Conservation (phyloP, 2,797 vertebrate species). For the Phrynocephalus vlangalii region DNA sequence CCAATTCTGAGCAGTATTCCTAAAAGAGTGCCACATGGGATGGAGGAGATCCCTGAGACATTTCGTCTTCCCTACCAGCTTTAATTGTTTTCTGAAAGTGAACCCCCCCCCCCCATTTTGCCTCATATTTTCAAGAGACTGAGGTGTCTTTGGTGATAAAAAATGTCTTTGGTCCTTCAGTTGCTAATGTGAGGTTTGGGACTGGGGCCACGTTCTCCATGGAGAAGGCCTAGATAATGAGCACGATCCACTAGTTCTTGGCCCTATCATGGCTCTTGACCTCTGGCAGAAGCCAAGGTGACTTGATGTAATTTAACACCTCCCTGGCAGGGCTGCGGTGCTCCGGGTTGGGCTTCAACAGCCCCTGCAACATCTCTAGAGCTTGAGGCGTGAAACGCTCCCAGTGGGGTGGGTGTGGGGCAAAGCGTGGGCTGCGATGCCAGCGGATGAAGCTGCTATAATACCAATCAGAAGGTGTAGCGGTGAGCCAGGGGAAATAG, state of each 20-base stretch:
- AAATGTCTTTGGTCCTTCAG: slow-evolving; percentile 26
- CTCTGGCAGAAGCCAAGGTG: slow-evolving; percentile 72
- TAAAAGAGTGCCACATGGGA: background rate
- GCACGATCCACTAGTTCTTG: slow-evolving; percentile 12
- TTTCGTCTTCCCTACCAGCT: background rate
- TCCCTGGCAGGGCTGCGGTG: slow-evolving; percentile 81
- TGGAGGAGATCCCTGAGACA: background rate
- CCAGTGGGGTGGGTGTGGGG: slow-evolving; percentile 79
- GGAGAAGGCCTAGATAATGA: background rate
- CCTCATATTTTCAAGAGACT: background rate
- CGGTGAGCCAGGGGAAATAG: slow-evolving; percentile 92
- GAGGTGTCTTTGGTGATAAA: background rate
- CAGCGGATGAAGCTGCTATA: slow-evolving; percentile 80
- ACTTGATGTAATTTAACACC: slow-evolving; percentile 84
- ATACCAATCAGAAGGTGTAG: slow-evolving; percentile 28
- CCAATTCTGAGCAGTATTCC: background rate
- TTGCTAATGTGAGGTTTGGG: background rate
- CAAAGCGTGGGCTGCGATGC: slow-evolving; percentile 75
- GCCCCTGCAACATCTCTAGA: slow-evolving; percentile 84
- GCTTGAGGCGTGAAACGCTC: slow-evolving; percentile 80
- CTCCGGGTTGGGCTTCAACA: slow-evolving; percentile 84
- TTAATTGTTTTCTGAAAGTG: background rate
- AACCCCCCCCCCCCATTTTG: background rate
- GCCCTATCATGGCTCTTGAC: background rate
- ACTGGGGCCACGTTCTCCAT: background rate